These are phyloP conservation scores for Butastur rufipennis DNA, from an alignment of 2,113 vertebrate genomes.

Conservation along the genomic window DNA sequence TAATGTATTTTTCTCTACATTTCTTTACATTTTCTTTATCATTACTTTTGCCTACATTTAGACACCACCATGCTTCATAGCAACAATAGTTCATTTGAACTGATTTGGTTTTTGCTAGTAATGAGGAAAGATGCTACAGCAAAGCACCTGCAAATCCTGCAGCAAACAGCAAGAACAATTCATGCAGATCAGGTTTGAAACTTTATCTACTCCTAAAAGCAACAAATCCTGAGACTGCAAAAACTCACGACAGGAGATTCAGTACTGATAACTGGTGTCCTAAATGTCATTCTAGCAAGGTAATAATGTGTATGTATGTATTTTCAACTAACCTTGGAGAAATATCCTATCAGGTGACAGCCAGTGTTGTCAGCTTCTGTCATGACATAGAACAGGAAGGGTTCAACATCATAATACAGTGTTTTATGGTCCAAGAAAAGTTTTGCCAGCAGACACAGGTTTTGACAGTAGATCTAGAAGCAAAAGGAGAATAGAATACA, in stretches of 20 bases:
- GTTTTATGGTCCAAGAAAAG: slow-evolving; percentile 99
- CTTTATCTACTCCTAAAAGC: background rate
- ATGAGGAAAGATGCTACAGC: background rate
- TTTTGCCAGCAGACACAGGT: slow-evolving; percentile 96
- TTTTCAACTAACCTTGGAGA: slow-evolving; percentile 88
- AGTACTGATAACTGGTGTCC: background rate
- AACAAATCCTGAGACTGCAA: background rate
- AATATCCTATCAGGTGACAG: slow-evolving; percentile 97
- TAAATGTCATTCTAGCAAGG: fast-evolving
- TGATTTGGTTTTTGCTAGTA: background rate
- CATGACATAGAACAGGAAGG: slow-evolving; percentile 99
- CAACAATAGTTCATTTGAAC: background rate
- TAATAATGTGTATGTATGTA: fast-evolving
- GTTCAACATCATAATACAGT: slow-evolving; percentile 97
- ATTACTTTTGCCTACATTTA: background rate
- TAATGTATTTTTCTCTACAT: background rate
- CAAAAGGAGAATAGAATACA: background rate
- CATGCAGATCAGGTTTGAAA: background rate
- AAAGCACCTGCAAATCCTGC: background rate
- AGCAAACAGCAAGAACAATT: background rate
- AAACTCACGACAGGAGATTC: background rate
- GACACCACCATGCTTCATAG: background rate
- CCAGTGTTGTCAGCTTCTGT: slow-evolving; percentile 98
- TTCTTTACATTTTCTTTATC: background rate
- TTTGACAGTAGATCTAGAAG: slow-evolving; percentile 96